A percentile compares a stretch with the other conserved stretches of the same genome.
Evolutionary conservation across 92 coral and sea anemone species (phyloP).

Genomic region (Nematostella vectensis): DNA sequence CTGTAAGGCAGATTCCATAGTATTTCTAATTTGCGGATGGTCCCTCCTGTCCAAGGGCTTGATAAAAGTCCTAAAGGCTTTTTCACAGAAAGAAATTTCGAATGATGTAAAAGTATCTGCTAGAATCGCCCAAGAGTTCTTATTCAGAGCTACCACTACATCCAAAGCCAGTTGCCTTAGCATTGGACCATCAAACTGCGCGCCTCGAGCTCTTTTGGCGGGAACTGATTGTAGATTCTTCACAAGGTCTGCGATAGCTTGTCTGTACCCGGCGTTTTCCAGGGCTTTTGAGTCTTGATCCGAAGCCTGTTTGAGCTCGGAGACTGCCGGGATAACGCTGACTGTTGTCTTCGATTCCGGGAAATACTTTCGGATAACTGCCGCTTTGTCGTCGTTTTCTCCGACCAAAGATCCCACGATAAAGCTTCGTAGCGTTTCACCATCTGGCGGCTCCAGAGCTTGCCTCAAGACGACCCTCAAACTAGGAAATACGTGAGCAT

Average conservation of each 20-base stretch:
- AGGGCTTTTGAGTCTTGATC: conserved; percentile 4
- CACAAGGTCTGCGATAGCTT: conserved; percentile 19
- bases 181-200: conserved; percentile 35
- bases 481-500: conserved; percentile 11
- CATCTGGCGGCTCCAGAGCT: conserved; percentile 39
- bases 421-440: conserved; percentile 12
- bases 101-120: conserved; percentile 25
- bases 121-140: conserved; percentile 46
- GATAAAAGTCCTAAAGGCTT: conserved; percentile 16
- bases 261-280: conserved; percentile 14
- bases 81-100: conserved; percentile 37
- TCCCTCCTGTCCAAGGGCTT: conserved; percentile 22
- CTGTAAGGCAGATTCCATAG: neutral
- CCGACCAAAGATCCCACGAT: neutral
- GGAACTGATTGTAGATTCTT: conserved; percentile 19
- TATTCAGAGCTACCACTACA: conserved; percentile 29
- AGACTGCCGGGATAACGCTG: conserved; percentile 24
- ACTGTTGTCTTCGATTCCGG: conserved; percentile 25
- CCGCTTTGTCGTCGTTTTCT: conserved; percentile 12
- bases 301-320: conserved; percentile 17
- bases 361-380: conserved; percentile 28
- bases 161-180: conserved; percentile 25
- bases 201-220: conserved; percentile 36
- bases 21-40: conserved; percentile 3
- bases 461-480: conserved; percentile 31